These are phyloP conservation scores for Carettochelys insculpta DNA, from an alignment of 2,113 vertebrate genomes.

Conservation along the genomic window DNA sequence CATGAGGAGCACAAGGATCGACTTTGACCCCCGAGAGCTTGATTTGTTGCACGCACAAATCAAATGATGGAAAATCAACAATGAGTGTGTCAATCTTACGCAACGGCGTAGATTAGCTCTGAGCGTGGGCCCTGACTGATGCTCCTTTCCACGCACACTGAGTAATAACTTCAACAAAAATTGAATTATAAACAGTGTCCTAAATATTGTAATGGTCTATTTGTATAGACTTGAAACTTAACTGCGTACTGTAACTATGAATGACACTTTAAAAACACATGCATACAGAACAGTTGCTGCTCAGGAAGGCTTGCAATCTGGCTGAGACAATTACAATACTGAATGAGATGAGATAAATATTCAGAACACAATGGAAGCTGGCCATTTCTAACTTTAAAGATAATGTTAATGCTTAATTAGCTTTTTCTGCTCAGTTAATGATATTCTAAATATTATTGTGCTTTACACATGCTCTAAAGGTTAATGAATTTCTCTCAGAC, in stretches of 20 bases:
- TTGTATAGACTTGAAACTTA: background rate
- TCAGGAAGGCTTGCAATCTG: background rate
- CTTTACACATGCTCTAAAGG: background rate
- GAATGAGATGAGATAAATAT: background rate
- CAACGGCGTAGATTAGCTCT: no score
- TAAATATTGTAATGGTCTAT: background rate
- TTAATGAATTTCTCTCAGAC: conserved; percentile 9
- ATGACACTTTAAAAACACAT: background rate
- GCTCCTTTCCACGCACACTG: background rate
- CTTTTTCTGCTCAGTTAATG: background rate
- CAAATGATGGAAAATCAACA: no score
- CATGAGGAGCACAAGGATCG: no score
- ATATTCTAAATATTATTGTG: background rate
- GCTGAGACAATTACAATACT: background rate
- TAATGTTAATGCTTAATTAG: conserved; percentile 21
- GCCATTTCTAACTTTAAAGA: conserved; percentile 24
- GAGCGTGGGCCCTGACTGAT: background rate
- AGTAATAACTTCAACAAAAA: background rate
- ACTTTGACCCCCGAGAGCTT: no score
- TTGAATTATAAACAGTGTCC: background rate
- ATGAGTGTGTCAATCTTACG: no score
- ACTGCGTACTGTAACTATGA: background rate
- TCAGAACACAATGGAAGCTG: background rate
- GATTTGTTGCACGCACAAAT: no score
- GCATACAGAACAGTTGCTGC: background rate